A percentile compares a stretch with the other conserved stretches of the same genome.
Evolutionary conservation across 2,113 vertebrate genomes (phyloP).

Genomic region (Malaclemys terrapin): DNA sequence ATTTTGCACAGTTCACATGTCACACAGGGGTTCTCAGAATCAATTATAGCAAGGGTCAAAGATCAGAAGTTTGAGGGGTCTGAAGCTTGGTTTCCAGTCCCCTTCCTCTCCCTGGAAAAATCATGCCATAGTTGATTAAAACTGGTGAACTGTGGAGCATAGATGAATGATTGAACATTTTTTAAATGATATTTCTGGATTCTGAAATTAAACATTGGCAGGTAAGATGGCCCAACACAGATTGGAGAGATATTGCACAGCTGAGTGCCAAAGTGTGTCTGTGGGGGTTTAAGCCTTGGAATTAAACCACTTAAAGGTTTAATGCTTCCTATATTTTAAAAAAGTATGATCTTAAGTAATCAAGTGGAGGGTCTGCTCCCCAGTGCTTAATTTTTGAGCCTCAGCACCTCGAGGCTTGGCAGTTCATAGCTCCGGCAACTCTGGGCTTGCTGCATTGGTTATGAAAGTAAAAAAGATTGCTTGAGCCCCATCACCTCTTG

Average conservation of each 20-base stretch:
- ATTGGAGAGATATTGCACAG: neutral
- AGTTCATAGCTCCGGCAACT: neutral
- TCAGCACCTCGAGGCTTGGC: neutral
- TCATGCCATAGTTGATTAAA: slow-evolving; percentile 21
- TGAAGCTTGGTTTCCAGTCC: slow-evolving; percentile 19
- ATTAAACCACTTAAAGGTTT: neutral
- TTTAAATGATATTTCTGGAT: neutral
- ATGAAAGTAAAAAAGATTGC: no score
- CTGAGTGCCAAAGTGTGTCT: neutral
- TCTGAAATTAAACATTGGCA: neutral
- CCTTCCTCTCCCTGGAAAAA: slow-evolving; percentile 40
- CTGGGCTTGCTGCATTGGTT: no score
- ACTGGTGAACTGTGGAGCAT: slow-evolving; percentile 8
- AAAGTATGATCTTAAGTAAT: neutral
- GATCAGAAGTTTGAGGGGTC: slow-evolving; percentile 41
- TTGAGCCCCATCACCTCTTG: no score
- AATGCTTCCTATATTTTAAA: neutral
- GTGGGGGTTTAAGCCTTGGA: neutral
- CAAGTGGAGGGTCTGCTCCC: neutral
- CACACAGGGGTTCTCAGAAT: slow-evolving; percentile 62
- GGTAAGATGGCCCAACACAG: neutral
- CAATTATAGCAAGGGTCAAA: slow-evolving; percentile 65
- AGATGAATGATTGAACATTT: slow-evolving; percentile 61
- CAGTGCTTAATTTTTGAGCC: neutral
- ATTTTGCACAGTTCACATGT: slow-evolving; percentile 67